Evolutionary conservation across 2,113 vertebrate species (phyloP).

Genomic region (Pimephales promelas): DNA sequence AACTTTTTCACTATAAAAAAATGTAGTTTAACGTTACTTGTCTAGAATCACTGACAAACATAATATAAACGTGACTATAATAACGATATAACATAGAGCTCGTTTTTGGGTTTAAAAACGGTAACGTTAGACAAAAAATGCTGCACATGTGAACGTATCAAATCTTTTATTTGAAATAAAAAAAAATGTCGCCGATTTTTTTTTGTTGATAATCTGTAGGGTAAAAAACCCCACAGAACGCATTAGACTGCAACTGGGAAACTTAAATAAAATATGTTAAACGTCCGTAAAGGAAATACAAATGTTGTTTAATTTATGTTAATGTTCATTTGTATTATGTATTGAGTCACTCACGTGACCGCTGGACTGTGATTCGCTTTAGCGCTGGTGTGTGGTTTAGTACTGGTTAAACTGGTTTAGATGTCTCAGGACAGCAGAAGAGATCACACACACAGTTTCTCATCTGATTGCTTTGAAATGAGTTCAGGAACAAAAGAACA

Average conservation of each 20-base stretch:
- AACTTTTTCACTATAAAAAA: too few species aligned
- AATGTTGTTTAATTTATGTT: neutral
- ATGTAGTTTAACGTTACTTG: too few species aligned
- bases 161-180: neutral
- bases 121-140: neutral
- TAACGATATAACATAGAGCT: too few species aligned
- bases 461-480: neutral
- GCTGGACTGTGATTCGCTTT: neutral
- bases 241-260: too few species aligned
- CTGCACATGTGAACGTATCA: neutral
- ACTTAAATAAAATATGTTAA: too few species aligned
- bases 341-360: neutral
- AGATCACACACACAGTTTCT: neutral
- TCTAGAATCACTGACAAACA: too few species aligned
- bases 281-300: neutral
- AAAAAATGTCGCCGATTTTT: neutral
- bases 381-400: neutral
- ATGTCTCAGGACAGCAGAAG: too few species aligned
- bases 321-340: neutral
- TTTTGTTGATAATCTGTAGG: too few species aligned
- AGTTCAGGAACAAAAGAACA: neutral
- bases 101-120: too few species aligned
- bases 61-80: too few species aligned
- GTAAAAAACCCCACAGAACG: too few species aligned
- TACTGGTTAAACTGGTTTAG: slow-evolving; percentile 19